Base-by-base conservation (phyloP, 2,888 invertebrate genomes). In the Erebia epiphron region DNA sequence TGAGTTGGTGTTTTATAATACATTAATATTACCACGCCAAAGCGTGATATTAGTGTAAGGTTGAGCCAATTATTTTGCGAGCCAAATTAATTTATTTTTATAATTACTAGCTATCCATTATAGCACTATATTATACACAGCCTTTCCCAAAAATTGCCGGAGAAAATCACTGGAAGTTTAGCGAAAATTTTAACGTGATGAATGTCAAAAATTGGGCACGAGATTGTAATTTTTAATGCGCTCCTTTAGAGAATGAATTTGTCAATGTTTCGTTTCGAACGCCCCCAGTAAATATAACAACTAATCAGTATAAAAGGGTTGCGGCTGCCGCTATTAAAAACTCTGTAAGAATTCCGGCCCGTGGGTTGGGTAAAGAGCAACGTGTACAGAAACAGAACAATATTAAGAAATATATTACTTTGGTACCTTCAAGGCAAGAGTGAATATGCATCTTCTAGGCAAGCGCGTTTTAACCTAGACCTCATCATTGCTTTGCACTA, bases 301-400 rank as follows among this genome's bases (percentile, higher is more conserved):
- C 90, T 92, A 92, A 93, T 93, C 90, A 89, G 84, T 89, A 90
- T 90, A 90, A 92, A 92, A 92, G 92, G 92, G 92, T 93, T 92
- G 92, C 83, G 86, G 89, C 82, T 78, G 83, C 75, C 83, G 88
- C 89, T 92, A 90, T 92, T 92, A 93, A 92, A 92, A 92, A 93
- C 86, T 91, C 88, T 75, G 83, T 84, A 91, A 92, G 88, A 92
- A 91, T 89, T 85, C 85, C 84, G 77, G 77, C 74, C 79, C 79
- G 83, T 83, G 88, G 87, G 86, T 82, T 76, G 80, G 21, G 68
- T 70, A 73, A 82, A 77, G 82, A 54, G 16, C 73, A 76, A 21
- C 87, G 85, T 35, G 78, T 78, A 87, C 76, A 14, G 46, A 58
- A 50, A 14, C 18, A 11, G 10, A 57, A 35, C 9, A 52, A 46